Evolutionary conservation across 1,140 invertebrate genomes (phyloP), one percentile per base, ranked within the genome.

Genomic region (Goniozus legneri): DNA sequence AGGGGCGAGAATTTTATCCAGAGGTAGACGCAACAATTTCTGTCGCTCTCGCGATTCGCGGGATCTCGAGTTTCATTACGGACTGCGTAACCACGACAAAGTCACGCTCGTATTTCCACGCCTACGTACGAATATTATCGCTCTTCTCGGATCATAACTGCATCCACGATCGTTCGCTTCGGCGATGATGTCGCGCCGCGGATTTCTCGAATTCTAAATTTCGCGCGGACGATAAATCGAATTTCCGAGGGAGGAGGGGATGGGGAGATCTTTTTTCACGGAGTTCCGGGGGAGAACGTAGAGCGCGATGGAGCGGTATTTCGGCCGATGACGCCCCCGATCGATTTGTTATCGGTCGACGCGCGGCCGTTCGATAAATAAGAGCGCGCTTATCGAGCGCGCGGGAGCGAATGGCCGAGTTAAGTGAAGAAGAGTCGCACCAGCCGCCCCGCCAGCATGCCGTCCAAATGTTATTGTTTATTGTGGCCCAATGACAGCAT

Each of bases 381-480:
- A 54, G 54, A 39, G 52, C 54, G 47, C 50, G 46, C 47, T 38
- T 45, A 42, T 35, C 43, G 35, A 44, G 47, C 42, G 41, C 45
- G 34, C 42, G 50, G 51, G 46, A 62, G 56, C 56, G 60, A 62
- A 58, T 62, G 54, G 59, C 47, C 56, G 60, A 62, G 55, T 62
- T 62, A 61, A 64, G 56, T 54, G 58, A 62, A 62, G 54, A 60
- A 62, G 54, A 62, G 54, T 58, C 60, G 57, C 50, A 57, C 50
- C 60, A 58, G 35, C 33, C 38, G 47, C 40, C 40, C 4, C 51
- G 47, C 58, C 50, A 56, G 54, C 53, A 51, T 57, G 48, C 56
- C 55, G 55, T 67, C 58, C 57, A 57, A 69, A 67, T 67, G 66
- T 69, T 69, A 69, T 67, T 69, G 65, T 69, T 69, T 69, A 69